Evolutionary conservation across 2,888 invertebrate genomes (phyloP).

Genomic region (Lithosia quadra): DNA sequence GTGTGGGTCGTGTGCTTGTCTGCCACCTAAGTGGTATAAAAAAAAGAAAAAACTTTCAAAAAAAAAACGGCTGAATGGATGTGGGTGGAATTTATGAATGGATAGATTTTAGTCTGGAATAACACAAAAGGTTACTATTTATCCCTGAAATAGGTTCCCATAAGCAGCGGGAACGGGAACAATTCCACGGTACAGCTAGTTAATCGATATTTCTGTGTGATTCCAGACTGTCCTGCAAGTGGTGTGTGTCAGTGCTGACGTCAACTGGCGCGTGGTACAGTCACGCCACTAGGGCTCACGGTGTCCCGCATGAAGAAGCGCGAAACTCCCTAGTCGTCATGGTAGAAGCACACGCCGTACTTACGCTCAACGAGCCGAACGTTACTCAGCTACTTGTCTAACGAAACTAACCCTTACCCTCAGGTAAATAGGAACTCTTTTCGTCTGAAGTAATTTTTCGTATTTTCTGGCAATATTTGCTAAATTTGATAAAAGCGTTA

Average conservation of each 20-base stretch:
- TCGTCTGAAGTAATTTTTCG: neutral
- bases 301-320: constrained; percentile 86
- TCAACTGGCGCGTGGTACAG: constrained; percentile 88
- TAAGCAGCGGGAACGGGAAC: too few relatives aligned
- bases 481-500: neutral
- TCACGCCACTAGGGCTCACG: constrained; percentile 87
- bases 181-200: too few relatives aligned
- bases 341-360: constrained; percentile 88
- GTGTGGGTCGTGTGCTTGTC: too few relatives aligned
- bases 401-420: neutral
- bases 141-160: too few relatives aligned
- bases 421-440: constrained; percentile 3
- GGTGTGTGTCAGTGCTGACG: constrained; percentile 82
- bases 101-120: too few relatives aligned
- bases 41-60: too few relatives aligned
- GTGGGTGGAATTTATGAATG: too few relatives aligned
- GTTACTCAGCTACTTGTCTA: constrained; percentile 75
- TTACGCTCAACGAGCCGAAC: constrained; percentile 81
- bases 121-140: too few relatives aligned
- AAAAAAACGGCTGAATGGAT: too few relatives aligned
- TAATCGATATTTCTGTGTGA: neutral
- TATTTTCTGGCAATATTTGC: constrained; percentile 1
- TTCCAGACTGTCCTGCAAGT: constrained; percentile 85
- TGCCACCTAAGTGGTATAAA: too few relatives aligned
- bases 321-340: constrained; percentile 88